Evolutionary conservation across 1,140 invertebrate species (phyloP).

Genomic region (Heliothis subflexa): DNA sequence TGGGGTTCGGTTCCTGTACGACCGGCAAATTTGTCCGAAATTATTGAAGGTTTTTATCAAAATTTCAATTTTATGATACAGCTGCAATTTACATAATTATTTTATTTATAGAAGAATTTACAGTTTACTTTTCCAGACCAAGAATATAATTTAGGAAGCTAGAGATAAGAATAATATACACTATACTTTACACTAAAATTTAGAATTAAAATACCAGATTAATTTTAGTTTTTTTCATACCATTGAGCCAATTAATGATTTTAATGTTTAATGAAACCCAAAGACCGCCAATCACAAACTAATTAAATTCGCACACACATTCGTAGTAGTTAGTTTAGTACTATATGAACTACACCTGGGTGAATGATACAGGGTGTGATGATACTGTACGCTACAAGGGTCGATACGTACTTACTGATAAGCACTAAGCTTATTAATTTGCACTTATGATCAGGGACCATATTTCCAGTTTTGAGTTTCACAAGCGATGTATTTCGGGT

Average conservation of each 20-base stretch:
- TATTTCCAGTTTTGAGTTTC: conserved; percentile 1
- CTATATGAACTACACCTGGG: neutral
- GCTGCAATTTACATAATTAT: neutral
- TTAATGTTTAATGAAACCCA: conserved; percentile 14
- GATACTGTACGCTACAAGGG: neutral
- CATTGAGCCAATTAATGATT: conserved; percentile 17
- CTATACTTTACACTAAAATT: too few species aligned
- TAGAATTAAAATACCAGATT: neutral
- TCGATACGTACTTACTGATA: conserved; percentile 1
- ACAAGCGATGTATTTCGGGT: neutral
- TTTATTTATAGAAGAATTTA: too few species aligned
- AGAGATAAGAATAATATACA: neutral
- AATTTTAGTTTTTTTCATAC: neutral
- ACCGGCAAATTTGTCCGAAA: too few species aligned
- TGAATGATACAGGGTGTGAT: neutral
- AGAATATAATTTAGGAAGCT: too few species aligned
- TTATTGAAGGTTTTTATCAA: neutral
- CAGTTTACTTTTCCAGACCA: too few species aligned
- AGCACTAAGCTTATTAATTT: neutral
- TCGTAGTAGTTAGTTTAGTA: conserved; percentile 36
- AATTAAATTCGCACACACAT: conserved; percentile 21
- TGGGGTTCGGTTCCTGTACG: conserved; percentile 55
- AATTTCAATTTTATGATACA: neutral
- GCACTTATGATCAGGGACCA: neutral
- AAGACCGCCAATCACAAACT: conserved; percentile 28